Evolutionary conservation across 2,888 invertebrate species (phyloP).

Genomic region (Escarpia spicata): DNA sequence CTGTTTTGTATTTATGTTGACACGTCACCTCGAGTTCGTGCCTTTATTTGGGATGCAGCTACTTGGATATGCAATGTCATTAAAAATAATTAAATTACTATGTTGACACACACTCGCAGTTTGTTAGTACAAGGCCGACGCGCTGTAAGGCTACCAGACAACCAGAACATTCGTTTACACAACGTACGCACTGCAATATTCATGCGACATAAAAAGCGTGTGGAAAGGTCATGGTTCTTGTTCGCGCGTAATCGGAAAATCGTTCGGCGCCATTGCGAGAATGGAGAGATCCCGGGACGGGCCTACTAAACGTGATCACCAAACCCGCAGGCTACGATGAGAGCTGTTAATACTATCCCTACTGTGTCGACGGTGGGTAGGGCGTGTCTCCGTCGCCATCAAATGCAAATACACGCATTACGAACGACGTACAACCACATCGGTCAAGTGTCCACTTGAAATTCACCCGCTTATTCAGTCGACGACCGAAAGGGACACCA

Average conservation of each 20-base stretch:
- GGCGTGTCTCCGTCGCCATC: not conserved
- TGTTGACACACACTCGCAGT: not conserved
- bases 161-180: not conserved
- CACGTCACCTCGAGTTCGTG: not conserved
- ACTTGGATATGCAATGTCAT: not conserved
- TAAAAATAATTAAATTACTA: not conserved
- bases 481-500: not conserved
- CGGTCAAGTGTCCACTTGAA: constrained; percentile 16
- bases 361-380: not conserved
- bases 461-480: not conserved
- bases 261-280: not conserved
- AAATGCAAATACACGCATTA: constrained; percentile 12
- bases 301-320: not conserved
- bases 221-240: not conserved
- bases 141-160: not conserved
- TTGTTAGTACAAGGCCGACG: not conserved
- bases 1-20: not conserved
- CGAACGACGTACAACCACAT: not conserved
- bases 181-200: constrained; percentile 6
- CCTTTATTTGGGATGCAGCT: not conserved
- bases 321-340: not conserved
- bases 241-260: constrained; percentile 5
- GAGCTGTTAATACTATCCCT: not conserved
- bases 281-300: not conserved
- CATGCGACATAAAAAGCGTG: constrained; percentile 4